phyloP scores from a whole-genome alignment of 2,888 invertebrate genomes.

The Sialis lutaria region DNA sequence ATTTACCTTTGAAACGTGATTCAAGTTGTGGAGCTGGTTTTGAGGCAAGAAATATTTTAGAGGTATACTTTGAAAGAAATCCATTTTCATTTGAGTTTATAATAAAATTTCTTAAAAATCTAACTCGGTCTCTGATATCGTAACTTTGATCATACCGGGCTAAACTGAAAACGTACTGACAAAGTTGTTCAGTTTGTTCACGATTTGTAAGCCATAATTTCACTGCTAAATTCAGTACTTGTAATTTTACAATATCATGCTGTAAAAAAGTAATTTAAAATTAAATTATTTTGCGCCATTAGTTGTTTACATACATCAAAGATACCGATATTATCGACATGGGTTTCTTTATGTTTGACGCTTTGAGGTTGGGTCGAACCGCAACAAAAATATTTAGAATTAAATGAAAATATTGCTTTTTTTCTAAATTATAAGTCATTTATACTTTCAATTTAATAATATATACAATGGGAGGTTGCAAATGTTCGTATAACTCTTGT shows the following conservation, averaged over 20 bases:
- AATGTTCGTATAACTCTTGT: slow-evolving; percentile 38
- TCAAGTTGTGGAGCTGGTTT: slow-evolving; percentile 89
- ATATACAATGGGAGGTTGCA: slow-evolving; percentile 36
- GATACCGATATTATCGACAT: background rate
- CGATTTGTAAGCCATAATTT: slow-evolving; percentile 83
- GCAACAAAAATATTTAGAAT: background rate
- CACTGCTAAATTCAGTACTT: slow-evolving; percentile 85
- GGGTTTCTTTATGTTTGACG: background rate
- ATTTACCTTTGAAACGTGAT: slow-evolving; percentile 59
- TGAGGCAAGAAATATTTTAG: slow-evolving; percentile 71
- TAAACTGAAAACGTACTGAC: slow-evolving; percentile 84
- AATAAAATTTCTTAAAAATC: slow-evolving; percentile 71
- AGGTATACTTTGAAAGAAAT: slow-evolving; percentile 46
- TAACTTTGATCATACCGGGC: slow-evolving; percentile 96
- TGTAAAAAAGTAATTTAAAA: slow-evolving; percentile 22
- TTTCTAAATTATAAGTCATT: background rate
- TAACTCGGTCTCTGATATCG: slow-evolving; percentile 88
- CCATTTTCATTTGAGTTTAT: slow-evolving; percentile 36
- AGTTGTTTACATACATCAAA: background rate
- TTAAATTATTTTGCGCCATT: background rate
- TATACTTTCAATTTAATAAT: background rate
- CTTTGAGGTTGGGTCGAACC: background rate
- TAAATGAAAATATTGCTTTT: background rate
- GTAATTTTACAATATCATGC: slow-evolving; percentile 91
- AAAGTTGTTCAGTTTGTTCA: slow-evolving; percentile 67